phyloP scores from a whole-genome alignment of 2,113 vertebrate species.

The Rostratula benghalensis region DNA sequence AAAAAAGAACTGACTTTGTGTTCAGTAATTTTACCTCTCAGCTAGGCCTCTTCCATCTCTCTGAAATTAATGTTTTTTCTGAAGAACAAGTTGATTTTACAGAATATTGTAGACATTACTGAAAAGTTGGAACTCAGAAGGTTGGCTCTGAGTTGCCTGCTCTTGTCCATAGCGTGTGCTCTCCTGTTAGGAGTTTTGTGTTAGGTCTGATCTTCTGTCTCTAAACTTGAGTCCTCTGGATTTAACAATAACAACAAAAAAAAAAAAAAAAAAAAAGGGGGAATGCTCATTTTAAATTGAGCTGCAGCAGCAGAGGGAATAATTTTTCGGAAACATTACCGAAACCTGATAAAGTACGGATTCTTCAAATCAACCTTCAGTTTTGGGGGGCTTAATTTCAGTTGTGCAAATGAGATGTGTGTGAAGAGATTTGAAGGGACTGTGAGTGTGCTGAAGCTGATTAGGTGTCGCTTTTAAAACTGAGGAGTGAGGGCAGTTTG shows the following conservation, averaged over 20 bases:
- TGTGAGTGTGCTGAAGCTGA: not conserved
- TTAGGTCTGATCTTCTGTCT: not conserved
- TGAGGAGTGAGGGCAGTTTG: not conserved
- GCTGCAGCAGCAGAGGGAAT: not conserved
- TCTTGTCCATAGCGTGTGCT: rapidly evolving
- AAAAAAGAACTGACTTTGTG: too few species aligned
- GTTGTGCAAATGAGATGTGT: too few species aligned
- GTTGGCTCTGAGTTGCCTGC: not conserved
- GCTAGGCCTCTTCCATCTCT: too few species aligned
- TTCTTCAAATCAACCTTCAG: not conserved
- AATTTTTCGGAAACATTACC: not conserved
- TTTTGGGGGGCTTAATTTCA: not conserved
- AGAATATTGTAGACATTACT: not conserved
- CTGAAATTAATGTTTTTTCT: not conserved
- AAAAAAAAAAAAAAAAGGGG: too few species aligned
- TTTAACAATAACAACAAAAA: not conserved
- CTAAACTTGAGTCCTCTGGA: not conserved
- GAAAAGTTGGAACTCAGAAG: rapidly evolving
- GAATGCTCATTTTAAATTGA: not conserved
- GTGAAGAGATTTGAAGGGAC: not conserved
- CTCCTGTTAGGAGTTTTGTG: not conserved
- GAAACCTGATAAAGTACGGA: not conserved
- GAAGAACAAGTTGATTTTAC: not conserved
- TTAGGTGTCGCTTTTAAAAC: not conserved
- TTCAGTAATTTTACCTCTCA: too few species aligned